Evolutionary conservation across 2,888 invertebrate genomes (phyloP), one percentile per base, ranked within the genome.

Genomic region (Zootermopsis nevadensis): DNA sequence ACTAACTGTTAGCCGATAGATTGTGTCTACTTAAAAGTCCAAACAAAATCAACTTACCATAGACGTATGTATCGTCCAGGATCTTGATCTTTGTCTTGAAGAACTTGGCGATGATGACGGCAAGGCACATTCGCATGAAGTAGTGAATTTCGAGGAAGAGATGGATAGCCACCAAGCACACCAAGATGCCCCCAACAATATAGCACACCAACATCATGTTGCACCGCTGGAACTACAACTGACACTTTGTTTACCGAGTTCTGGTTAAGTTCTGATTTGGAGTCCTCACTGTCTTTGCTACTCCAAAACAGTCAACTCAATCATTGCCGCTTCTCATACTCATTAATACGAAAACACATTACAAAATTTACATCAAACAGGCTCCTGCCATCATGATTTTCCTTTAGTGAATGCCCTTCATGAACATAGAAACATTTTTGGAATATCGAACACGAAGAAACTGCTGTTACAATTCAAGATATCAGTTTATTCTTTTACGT

Each of bases 91-190:
- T 92, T 84, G 92, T 92, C 89, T 94, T 93, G 88, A 92, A 92
- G 84, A 93, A 91, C 85, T 93, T 91, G 42, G 94, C 94, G 85
- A 92, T 90, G 85, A 94, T 86, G 77, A 95, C 92, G 86, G 93
- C 93, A 86, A 95, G 90, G 86, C 93, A 90, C 88, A 94, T 93
- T 87, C 96, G 91, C 85, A 94, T 88, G 88, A 95, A 93, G 89
- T 96, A 96, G 89, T 95, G 94, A 72, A 95, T 89, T 89, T 96
- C 96, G 87, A 94, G 91, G 83, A 93, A 88, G 80, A 92, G 89
- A 87, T 94, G 93, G 12, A 94, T 72, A 42, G 76, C 74, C 27
- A 84, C 42, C n/a, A 84, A n/a, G 10, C 60, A 19, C 48, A 82
- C 31, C 38, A 90, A 87, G 81, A 88, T 86, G 24, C 89, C 89